phyloP scores from a whole-genome alignment of 2,113 vertebrate genomes.

The Scophthalmus maximus region DNA sequence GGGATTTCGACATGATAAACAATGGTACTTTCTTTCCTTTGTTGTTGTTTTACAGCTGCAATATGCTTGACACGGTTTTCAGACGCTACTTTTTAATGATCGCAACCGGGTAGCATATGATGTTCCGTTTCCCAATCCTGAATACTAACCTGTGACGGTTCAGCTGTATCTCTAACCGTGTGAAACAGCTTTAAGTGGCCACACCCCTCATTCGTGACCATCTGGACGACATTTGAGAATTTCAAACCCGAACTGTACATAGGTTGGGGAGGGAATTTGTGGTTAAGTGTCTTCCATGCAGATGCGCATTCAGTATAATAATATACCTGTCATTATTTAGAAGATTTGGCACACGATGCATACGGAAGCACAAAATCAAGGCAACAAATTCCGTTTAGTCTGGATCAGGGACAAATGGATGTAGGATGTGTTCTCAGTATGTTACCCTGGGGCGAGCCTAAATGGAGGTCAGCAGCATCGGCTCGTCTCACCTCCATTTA shows the following conservation, averaged over 20 bases:
- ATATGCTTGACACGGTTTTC: no score
- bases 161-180: no score
- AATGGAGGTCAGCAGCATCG: conserved; percentile 28
- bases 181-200: no score
- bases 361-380: not conserved
- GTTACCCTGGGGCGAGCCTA: not conserved
- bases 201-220: no score
- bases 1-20: not conserved
- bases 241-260: not conserved
- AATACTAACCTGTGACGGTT: no score
- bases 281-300: not conserved
- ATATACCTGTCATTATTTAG: not conserved
- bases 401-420: not conserved
- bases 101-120: no score
- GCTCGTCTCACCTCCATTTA: conserved; percentile 13
- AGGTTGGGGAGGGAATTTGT: no score
- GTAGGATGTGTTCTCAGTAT: conserved; percentile 1
- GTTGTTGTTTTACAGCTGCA: no score
- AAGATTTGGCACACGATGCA: not conserved
- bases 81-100: no score
- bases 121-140: no score
- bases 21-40: not conserved
- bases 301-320: not conserved
- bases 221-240: no score
- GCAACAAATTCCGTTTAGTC: not conserved